Conservation (phyloP, 1,140 invertebrate genomes). For the Brachionus manjavacas region DNA sequence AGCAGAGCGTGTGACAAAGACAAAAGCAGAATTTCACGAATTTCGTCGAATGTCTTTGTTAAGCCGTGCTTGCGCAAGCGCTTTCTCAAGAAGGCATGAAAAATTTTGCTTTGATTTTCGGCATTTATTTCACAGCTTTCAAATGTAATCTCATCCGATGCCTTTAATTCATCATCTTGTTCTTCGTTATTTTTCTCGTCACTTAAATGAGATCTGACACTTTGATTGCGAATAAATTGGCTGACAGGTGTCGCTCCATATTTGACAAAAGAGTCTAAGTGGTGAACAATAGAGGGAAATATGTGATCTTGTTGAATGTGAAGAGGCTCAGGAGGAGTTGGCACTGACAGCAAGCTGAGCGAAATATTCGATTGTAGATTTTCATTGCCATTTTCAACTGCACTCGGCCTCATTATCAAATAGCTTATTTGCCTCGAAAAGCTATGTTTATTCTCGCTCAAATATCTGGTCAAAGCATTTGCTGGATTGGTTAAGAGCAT, state of each 20-base stretch:
- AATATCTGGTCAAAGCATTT: background rate
- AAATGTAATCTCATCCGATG: background rate
- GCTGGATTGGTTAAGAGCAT: background rate
- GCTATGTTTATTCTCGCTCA: background rate
- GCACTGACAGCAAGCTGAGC: background rate
- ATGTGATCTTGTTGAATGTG: background rate
- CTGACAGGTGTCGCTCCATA: background rate
- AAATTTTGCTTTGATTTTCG: slow-evolving; percentile 2
- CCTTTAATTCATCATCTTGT: background rate
- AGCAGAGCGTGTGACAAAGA: background rate
- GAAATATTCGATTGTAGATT: background rate
- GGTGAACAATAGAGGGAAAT: background rate
- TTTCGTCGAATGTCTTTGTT: background rate
- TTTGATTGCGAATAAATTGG: background rate
- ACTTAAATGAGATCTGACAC: background rate
- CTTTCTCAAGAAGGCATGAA: background rate
- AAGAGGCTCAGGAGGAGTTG: background rate
- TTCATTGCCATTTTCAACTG: background rate
- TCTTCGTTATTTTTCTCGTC: background rate
- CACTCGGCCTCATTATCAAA: background rate
- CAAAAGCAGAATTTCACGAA: background rate
- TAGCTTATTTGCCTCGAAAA: slow-evolving; percentile 1
- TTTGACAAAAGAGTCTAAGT: background rate
- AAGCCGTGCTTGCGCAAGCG: background rate
- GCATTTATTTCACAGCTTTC: background rate